Base-by-base conservation (phyloP, 2,113 vertebrate genomes). In the Benthochromis sp. region DNA sequence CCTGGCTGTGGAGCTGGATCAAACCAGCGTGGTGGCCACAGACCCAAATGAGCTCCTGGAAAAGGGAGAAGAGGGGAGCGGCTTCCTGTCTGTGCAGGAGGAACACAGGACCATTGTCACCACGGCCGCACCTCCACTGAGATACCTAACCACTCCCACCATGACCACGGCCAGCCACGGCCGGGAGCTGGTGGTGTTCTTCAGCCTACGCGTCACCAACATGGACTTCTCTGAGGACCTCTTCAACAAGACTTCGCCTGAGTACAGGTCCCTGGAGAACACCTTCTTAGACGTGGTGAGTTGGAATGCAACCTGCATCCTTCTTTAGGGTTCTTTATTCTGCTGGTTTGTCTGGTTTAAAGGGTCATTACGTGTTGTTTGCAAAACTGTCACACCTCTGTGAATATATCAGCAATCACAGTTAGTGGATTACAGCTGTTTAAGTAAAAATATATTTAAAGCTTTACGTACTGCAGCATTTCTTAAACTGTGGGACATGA, bases 201-300 rank as follows among this genome's bases (percentile, higher is more conserved):
- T 99, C 96, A 98, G 98, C 86, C 93, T 98, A 76, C 94, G 97
- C 4, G 97, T 98, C 2, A 98, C 98, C 84, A 98, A 99, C 95
- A 95, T 99, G 96, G 94, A 95, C 90, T 99, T 99, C 93, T 98
- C 98, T 0, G 93, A 96, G 1, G 96, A 97, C 89, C 97, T 99
- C 57, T 99, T 98, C 96, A 97, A 99, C 71, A 98, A 96, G 96
- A 98, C 97, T 2, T 98, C 98, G 0, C 8, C 89, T 0, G 98
- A 99, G 69, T 99, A 99, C 94, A 95, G 93, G 89, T 90, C 96
- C 0, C 92, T 99, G 89, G 98, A 99, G 89, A 97, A 96, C 78
- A 96, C 94, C 76, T 98, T 98, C 95, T 82, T 96, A 52, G 95
- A 98, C 2, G 9, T 99, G 97, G 98, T 98, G 93, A 96, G 98